Evolutionary conservation across 2,888 invertebrate genomes (phyloP).

Genomic region (Nomada fabriciana): DNA sequence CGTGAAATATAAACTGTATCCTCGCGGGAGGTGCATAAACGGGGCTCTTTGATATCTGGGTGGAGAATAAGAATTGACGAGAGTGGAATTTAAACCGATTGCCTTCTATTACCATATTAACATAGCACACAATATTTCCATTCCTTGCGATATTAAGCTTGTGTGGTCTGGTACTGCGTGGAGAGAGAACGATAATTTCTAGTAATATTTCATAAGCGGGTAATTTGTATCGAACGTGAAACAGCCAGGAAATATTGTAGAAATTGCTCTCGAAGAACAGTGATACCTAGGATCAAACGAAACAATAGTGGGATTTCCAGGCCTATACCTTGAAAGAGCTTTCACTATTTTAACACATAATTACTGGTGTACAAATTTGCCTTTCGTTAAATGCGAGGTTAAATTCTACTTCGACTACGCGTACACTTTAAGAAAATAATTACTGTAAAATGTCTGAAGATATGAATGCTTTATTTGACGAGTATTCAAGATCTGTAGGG

Average conservation of each 20-base stretch:
- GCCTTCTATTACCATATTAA: constrained; percentile 28
- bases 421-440: neutral
- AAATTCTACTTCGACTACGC: no score
- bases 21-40: neutral
- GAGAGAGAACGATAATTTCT: neutral
- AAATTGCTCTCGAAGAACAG: no score
- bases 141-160: neutral
- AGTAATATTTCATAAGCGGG: constrained; percentile 1
- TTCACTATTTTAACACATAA: neutral
- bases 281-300: neutral
- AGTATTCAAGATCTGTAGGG: neutral
- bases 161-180: constrained; percentile 5
- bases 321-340: no score
- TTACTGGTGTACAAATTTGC: neutral
- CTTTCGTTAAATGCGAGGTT: neutral
- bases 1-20: neutral
- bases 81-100: constrained; percentile 11
- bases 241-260: neutral
- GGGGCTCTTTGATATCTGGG: neutral
- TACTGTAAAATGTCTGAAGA: neutral
- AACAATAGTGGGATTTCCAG: neutral
- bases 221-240: neutral
- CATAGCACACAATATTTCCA: neutral
- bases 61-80: neutral
- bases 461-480: neutral